A percentile compares a stretch with the other conserved stretches of the same genome.
Conservation (phyloP, 2,888 invertebrate genomes). For the Ferrisia virgata region DNA sequence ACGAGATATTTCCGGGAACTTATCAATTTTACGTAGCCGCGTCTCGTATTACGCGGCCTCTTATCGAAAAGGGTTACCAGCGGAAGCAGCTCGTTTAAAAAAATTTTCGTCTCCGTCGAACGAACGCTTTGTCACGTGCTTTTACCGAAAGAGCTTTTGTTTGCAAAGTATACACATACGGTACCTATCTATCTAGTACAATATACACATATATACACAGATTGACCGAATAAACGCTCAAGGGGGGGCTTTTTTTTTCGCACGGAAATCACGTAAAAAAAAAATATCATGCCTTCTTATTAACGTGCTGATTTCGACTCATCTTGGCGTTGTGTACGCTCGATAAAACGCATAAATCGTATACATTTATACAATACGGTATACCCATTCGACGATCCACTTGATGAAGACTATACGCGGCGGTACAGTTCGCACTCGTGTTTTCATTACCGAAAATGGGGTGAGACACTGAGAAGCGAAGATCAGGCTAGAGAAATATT, state of each 20-base stretch:
- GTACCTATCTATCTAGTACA: too few relatives aligned
- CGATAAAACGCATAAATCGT: not conserved
- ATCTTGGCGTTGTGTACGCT: not conserved
- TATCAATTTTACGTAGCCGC: not conserved
- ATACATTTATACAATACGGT: too few relatives aligned
- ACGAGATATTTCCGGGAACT: not conserved
- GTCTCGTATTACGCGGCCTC: conserved; percentile 2
- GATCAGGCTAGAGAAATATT: not conserved
- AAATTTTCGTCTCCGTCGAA: not conserved
- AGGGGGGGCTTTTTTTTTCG: not conserved
- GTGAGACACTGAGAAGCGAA: not conserved
- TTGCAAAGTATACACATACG: not conserved
- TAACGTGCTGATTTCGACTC: not conserved
- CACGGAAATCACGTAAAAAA: not conserved
- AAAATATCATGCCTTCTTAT: conserved; percentile 1
- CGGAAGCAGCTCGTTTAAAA: not conserved
- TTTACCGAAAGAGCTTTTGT: not conserved
- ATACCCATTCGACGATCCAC: too few relatives aligned
- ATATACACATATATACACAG: too few relatives aligned
- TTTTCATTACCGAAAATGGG: not conserved
- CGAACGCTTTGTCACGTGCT: conserved; percentile 1
- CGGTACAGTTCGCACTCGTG: not conserved
- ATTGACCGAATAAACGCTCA: not conserved
- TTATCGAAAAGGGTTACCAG: not conserved
- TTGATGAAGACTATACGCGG: not conserved